A percentile compares a stretch with the other conserved stretches of the same genome.
These are phyloP conservation scores for Betta splendens DNA, from an alignment of 2,797 vertebrate species.

Conservation along the genomic window DNA sequence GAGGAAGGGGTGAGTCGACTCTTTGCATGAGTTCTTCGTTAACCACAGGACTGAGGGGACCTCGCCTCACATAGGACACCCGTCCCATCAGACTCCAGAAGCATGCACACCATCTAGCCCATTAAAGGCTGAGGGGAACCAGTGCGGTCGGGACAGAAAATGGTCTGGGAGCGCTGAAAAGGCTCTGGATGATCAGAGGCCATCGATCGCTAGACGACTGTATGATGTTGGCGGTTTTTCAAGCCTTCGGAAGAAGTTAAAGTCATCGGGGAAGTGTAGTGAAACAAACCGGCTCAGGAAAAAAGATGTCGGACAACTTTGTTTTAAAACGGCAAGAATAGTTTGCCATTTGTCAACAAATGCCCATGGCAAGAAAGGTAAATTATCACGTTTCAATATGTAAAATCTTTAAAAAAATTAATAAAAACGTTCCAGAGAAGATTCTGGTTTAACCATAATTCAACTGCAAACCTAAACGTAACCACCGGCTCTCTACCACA, in stretches of 20 bases:
- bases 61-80: slow-evolving; percentile 61
- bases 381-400: not conserved
- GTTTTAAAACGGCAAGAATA: not conserved
- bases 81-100: slow-evolving; percentile 71
- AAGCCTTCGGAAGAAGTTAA: slow-evolving; percentile 73
- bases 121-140: slow-evolving; percentile 77
- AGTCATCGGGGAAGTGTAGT: slow-evolving; percentile 79
- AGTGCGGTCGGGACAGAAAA: slow-evolving; percentile 77
- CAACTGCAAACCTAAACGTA: slow-evolving; percentile 4
- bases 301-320: not conserved
- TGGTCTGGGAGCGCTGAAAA: slow-evolving; percentile 35
- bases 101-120: slow-evolving; percentile 51
- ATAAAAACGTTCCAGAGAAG: not conserved
- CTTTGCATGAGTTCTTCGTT: slow-evolving; percentile 71
- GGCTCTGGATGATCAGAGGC: slow-evolving; percentile 59
- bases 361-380: not conserved
- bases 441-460: not conserved
- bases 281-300: slow-evolving; percentile 31
- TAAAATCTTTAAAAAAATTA: not conserved
- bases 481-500: slow-evolving; percentile 4
- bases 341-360: not conserved
- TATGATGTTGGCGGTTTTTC: slow-evolving; percentile 84
- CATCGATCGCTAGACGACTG: slow-evolving; percentile 90
- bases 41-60: slow-evolving; percentile 79
- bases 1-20: slow-evolving; percentile 58